Evolutionary conservation across 1,140 invertebrate genomes (phyloP).

Genomic region (Antheraea pernyi): DNA sequence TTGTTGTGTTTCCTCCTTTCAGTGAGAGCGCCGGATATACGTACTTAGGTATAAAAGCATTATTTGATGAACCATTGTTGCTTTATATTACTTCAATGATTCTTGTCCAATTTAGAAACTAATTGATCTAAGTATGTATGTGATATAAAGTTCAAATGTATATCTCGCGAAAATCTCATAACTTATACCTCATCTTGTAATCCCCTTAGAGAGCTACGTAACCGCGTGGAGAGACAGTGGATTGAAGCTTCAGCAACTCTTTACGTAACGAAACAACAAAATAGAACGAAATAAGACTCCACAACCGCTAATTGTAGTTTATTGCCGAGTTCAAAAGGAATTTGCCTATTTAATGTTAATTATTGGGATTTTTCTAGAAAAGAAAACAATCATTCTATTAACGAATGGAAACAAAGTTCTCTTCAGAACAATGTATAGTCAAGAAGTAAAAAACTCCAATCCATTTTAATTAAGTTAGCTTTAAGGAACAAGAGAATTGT

Average conservation of each 20-base stretch:
- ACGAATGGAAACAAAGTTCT: background rate
- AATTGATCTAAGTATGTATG: too few relatives aligned
- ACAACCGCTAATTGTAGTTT: background rate
- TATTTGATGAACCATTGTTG: too few relatives aligned
- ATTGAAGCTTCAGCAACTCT: slow-evolving; percentile 2
- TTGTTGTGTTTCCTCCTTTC: too few relatives aligned
- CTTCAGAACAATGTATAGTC: background rate
- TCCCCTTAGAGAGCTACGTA: background rate
- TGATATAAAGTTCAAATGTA: too few relatives aligned
- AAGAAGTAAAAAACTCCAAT: background rate
- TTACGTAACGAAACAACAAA: background rate
- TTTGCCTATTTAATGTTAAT: background rate
- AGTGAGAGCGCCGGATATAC: too few relatives aligned
- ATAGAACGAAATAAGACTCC: background rate
- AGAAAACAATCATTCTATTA: too few relatives aligned
- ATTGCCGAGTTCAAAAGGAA: background rate
- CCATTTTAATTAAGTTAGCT: background rate
- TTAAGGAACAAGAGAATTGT: background rate
- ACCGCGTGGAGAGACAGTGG: background rate
- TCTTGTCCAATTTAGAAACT: too few relatives aligned
- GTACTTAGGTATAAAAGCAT: too few relatives aligned
- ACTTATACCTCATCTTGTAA: background rate
- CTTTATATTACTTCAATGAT: too few relatives aligned
- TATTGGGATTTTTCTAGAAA: background rate
- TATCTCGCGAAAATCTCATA: background rate